These are phyloP conservation scores for Drosophila infuscata DNA, from an alignment of 2,888 invertebrate genomes.

Conservation along the genomic window DNA sequence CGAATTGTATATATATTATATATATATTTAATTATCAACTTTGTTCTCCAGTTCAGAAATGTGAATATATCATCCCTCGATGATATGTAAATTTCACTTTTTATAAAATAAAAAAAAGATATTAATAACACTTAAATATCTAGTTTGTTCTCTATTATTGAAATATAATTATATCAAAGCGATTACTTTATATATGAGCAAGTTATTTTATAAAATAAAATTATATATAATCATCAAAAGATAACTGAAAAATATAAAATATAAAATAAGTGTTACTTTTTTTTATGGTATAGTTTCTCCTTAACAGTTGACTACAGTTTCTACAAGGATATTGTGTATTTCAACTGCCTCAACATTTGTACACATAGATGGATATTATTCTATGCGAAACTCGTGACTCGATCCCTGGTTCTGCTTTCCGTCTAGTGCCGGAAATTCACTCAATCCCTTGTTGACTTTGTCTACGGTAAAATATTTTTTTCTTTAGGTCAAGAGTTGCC, in stretches of 20 bases:
- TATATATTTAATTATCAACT: neutral
- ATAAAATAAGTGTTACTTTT: neutral
- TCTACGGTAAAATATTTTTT: slow-evolving; percentile 62
- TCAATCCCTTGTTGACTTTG: slow-evolving; percentile 59
- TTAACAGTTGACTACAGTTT: neutral
- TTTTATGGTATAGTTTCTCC: neutral
- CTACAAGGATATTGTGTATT: neutral
- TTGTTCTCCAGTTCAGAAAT: neutral
- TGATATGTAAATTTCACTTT: neutral
- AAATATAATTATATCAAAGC: neutral
- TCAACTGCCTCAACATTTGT: neutral
- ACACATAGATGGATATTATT: neutral
- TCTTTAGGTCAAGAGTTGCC: slow-evolving; percentile 74
- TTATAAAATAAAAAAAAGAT: neutral
- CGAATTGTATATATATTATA: no score
- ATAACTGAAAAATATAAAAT: neutral
- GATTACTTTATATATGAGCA: neutral
- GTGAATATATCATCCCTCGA: neutral
- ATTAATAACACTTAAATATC: neutral
- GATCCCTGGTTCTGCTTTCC: slow-evolving; percentile 24
- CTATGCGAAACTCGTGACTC: neutral
- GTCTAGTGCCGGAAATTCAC: slow-evolving; percentile 24
- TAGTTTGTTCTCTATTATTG: no score
- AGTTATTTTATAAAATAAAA: neutral
- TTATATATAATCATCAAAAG: neutral